Base-by-base conservation (phyloP, 2,113 vertebrate genomes). In the Corydoras sp. region DNA sequence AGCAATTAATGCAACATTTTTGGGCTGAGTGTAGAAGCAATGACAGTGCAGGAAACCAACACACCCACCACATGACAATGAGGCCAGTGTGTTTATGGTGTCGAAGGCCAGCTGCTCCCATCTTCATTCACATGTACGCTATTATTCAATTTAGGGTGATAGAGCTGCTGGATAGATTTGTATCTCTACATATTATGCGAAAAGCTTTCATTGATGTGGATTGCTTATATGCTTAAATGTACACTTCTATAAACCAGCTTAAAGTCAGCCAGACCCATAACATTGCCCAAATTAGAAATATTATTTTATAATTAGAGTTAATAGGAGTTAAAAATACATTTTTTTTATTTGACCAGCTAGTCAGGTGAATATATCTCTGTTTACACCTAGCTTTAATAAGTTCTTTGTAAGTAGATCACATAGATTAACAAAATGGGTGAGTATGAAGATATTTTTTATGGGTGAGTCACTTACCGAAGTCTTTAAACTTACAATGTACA, bases 1-100 rank as follows among this genome's bases (percentile, higher is more conserved):
- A 89, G 87, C 86, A 89, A 88, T 89, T 89, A 89, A 83, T 66
- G 83, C 55, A 81, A 87, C 85, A 86, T 79, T 83, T 85, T 84
- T 83, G 82, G 83, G 81, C 80, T 77, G 81, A 75, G 81, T 70
- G 73, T 79, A 58, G 77, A 77, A 76, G 71, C 18, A 69, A 77
- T 49, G 85, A 80, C 76, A 69, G 75, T 69, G 74, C 69, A 55
- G 72, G 48, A 66, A 66, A 73, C 15, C 12, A 53, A 69, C 32
- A 72, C 62, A 67, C 55, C 10, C 56, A 65, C 8, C 24, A 30
- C 7, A 56, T 83, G 60, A 55, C 56, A 54, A 54, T 67, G 30
- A 62, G 58, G 14, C 10, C 56, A 72, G 54, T 65, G n/a, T 51
- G 10, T 51, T 35, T 63, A 18, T 54, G 58, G 55, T 73, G 56